phyloP scores from a whole-genome alignment of 2,797 vertebrate genomes.

The Octomys mimax region DNA sequence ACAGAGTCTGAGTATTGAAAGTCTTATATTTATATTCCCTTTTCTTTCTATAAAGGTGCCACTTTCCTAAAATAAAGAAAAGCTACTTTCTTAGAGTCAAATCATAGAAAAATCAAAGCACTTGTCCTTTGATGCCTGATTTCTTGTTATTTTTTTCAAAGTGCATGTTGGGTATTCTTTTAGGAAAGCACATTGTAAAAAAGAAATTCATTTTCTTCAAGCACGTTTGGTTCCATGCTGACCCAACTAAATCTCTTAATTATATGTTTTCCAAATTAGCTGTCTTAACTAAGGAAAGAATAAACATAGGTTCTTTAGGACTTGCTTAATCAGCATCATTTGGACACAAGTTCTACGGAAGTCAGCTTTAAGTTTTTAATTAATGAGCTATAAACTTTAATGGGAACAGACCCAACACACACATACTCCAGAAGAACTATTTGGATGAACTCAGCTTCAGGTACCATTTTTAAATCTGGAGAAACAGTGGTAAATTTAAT shows the following conservation, averaged over 20 bases:
- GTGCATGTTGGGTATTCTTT: background rate
- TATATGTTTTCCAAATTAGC: conserved; percentile 37
- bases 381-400: background rate
- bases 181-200: background rate
- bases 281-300: background rate
- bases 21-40: background rate
- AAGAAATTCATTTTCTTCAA: background rate
- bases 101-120: background rate
- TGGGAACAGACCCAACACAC: background rate
- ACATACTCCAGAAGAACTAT: background rate
- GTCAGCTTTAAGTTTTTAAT: conserved; percentile 47
- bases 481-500: conserved; percentile 43
- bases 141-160: background rate
- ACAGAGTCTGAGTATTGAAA: background rate
- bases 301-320: background rate
- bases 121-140: background rate
- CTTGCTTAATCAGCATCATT: background rate
- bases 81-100: background rate
- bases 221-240: background rate
- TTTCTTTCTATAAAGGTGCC: background rate
- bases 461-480: background rate
- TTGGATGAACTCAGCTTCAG: background rate
- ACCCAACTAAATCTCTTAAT: conserved; percentile 40
- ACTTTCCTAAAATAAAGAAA: background rate
- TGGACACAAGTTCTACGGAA: background rate